A percentile compares a stretch with the other conserved stretches of the same genome.
These are phyloP conservation scores for Gambusia yucatana DNA, from an alignment of 2,797 vertebrate genomes.

Conservation along the genomic window DNA sequence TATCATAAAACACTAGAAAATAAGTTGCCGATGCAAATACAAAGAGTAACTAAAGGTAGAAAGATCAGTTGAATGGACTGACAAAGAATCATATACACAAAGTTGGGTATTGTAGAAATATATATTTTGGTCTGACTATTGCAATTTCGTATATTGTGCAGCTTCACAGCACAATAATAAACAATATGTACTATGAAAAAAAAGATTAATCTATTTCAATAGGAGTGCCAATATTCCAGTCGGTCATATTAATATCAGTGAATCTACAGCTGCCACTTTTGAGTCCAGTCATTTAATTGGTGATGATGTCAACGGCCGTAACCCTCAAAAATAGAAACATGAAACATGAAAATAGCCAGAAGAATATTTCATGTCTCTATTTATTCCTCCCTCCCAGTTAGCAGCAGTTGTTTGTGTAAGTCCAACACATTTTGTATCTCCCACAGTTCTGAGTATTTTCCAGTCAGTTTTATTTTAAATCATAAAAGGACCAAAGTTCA, in stretches of 20 bases:
- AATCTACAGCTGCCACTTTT: neutral
- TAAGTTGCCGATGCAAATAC: neutral
- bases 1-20: neutral
- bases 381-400: no score
- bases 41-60: neutral
- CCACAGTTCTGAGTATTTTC: neutral
- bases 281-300: neutral
- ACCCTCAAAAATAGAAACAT: neutral
- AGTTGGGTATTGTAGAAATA: neutral
- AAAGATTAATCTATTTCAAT: neutral
- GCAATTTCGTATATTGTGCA: neutral
- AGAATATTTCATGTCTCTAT: neutral
- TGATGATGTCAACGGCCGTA: neutral
- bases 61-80: neutral
- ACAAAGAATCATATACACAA: neutral
- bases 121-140: neutral
- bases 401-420: neutral
- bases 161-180: neutral
- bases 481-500: neutral
- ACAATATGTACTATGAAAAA: neutral
- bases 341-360: neutral
- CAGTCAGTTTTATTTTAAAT: neutral
- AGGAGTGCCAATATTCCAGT: neutral
- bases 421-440: neutral
- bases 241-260: neutral